These are phyloP conservation scores for Eudyptes chrysolophus DNA, from an alignment of 2,113 vertebrate genomes.

Conservation along the genomic window DNA sequence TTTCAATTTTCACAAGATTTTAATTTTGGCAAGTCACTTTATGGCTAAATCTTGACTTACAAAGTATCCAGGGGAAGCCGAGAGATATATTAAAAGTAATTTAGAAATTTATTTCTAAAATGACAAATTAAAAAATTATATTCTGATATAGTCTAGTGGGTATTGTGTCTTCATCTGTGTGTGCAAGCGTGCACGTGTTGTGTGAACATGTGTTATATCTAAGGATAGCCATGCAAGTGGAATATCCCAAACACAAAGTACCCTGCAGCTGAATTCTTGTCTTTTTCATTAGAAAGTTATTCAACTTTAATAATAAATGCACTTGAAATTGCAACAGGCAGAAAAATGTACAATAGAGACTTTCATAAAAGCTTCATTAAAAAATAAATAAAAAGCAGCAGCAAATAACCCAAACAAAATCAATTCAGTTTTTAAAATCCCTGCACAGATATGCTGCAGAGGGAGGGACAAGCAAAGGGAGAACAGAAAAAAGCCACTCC, in stretches of 20 bases:
- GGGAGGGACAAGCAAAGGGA: background rate
- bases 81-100: background rate
- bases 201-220: background rate
- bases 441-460: background rate
- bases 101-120: background rate
- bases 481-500: background rate
- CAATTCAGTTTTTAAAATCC: background rate
- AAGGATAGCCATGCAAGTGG: background rate
- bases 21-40: background rate
- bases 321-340: conserved; percentile 26
- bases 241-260: background rate
- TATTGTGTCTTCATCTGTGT: background rate
- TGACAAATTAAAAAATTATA: background rate
- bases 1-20: background rate
- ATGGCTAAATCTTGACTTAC: background rate
- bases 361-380: conserved; percentile 51
- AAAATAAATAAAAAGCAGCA: conserved; percentile 54
- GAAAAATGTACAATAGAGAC: conserved; percentile 2
- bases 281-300: conserved; percentile 34
- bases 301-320: conserved; percentile 55
- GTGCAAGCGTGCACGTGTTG: background rate
- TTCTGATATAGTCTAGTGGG: background rate
- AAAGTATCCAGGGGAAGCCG: background rate
- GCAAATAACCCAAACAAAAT: conserved; percentile 19
- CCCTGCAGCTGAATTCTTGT: background rate